phyloP scores from a whole-genome alignment of 2,888 invertebrate genomes.

The Drosophila colorata region DNA sequence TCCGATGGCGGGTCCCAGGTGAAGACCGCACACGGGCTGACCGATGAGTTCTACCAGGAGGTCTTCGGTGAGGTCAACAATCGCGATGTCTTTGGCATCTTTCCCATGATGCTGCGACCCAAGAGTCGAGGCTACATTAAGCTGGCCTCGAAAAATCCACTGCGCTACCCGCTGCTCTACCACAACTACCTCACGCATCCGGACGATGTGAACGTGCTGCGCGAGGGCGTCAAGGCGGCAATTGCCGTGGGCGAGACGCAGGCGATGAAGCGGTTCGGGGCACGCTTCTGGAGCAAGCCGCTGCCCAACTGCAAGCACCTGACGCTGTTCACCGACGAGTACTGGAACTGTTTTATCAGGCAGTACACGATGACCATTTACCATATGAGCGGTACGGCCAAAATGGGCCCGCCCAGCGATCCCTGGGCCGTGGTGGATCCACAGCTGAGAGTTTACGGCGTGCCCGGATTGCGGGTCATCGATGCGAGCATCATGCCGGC shows the following conservation, averaged over 20 bases:
- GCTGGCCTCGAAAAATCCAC: conserved; percentile 89
- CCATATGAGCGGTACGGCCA: conserved; percentile 93
- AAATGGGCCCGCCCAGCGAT: conserved; percentile 93
- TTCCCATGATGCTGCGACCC: conserved; percentile 95
- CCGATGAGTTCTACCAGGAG: conserved; percentile 92
- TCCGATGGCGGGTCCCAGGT: conserved; percentile 94
- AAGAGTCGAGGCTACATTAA: conserved; percentile 93
- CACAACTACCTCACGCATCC: conserved; percentile 96
- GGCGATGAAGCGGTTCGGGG: conserved; percentile 92
- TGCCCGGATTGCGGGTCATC: conserved; percentile 92
- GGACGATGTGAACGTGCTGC: conserved; percentile 92
- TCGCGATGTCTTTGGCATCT: conserved; percentile 92
- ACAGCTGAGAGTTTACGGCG: conserved; percentile 90
- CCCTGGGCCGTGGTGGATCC: conserved; percentile 93
- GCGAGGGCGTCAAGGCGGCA: conserved; percentile 95
- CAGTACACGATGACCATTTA: conserved; percentile 96
- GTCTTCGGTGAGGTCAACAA: conserved; percentile 90
- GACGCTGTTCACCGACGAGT: conserved; percentile 92
- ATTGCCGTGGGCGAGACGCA: conserved; percentile 92
- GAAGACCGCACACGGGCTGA: conserved; percentile 92
- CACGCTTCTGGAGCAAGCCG: conserved; percentile 90
- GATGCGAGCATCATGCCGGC: conserved; percentile 96
- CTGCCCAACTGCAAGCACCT: conserved; percentile 94
- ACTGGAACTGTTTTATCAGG: conserved; percentile 93
- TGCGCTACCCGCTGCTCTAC: conserved; percentile 93